Percentiles rank a stretch among this genome's conserved stretches.
These are phyloP conservation scores for Platysternon megacephalum DNA, from an alignment of 2,113 vertebrate genomes.

Conservation along the genomic window DNA sequence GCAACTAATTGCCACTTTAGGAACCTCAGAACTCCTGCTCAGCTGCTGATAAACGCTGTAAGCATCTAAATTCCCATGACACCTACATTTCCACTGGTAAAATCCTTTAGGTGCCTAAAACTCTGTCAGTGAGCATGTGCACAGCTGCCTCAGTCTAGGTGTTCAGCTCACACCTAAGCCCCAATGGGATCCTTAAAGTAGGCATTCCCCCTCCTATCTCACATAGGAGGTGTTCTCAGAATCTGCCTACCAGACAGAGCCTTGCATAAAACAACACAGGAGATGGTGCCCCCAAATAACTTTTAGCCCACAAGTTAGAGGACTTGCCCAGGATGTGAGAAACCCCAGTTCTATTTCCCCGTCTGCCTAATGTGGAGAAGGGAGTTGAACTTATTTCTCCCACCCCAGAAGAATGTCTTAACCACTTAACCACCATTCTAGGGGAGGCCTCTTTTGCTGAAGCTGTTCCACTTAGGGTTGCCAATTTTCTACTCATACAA, in stretches of 20 bases:
- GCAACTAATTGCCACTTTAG: background rate
- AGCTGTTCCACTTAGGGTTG: background rate
- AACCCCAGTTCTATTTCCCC: background rate
- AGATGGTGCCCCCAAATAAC: background rate
- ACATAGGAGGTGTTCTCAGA: accelerated
- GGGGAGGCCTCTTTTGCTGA: background rate
- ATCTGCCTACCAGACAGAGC: background rate
- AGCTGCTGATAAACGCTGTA: background rate
- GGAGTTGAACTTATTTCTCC: background rate
- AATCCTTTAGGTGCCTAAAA: background rate
- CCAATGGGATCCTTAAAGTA: background rate
- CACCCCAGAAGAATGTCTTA: background rate
- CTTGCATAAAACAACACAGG: background rate
- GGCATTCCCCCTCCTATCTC: background rate
- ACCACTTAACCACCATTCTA: background rate
- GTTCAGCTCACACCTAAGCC: accelerated
- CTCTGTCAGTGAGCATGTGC: too few species aligned
- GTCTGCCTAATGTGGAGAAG: background rate
- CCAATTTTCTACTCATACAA: too few species aligned
- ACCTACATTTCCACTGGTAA: background rate
- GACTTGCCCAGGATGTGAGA: background rate
- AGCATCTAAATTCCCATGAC: background rate
- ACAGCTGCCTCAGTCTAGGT: background rate
- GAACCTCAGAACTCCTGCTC: background rate
- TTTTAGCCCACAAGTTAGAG: background rate